Percentiles rank a stretch among this genome's conserved stretches.
These are phyloP conservation scores for Lithodes maja DNA, from an alignment of 2,888 invertebrate species.

Conservation along the genomic window DNA sequence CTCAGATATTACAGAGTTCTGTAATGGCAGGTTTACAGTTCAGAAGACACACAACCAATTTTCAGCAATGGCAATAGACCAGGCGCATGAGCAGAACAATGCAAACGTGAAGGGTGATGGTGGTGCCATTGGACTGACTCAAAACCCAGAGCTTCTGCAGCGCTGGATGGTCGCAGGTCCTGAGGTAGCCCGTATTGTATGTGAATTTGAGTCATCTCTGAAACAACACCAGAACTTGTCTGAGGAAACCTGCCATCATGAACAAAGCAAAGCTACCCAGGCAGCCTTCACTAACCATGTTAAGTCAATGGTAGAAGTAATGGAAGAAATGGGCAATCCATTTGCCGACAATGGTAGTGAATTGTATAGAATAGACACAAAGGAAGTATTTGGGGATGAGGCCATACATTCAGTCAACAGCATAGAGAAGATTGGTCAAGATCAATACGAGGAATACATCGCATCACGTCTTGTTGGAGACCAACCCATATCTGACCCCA, in stretches of 20 bases:
- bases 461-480: slow-evolving; percentile 21
- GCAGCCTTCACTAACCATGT: not conserved
- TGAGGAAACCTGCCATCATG: not conserved
- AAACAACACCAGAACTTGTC: not conserved
- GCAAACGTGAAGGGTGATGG: too few relatives aligned
- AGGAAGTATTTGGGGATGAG: not conserved
- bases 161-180: slow-evolving; percentile 24
- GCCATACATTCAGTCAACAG: not conserved
- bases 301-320: not conserved
- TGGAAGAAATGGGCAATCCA: slow-evolving; percentile 13
- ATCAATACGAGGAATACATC: slow-evolving; percentile 18
- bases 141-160: too few relatives aligned
- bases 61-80: too few relatives aligned
- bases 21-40: too few relatives aligned
- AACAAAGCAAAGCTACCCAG: not conserved
- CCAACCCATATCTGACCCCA: slow-evolving; percentile 10
- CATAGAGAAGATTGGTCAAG: slow-evolving; percentile 22
- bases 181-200: not conserved
- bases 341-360: not conserved
- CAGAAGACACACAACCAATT: too few relatives aligned
- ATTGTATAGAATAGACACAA: slow-evolving; percentile 5
- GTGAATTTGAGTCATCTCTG: not conserved
- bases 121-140: too few relatives aligned
- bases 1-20: slow-evolving; percentile 23
- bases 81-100: too few relatives aligned